Base-by-base conservation (phyloP, 35 echinoderm and acorn worm species). In the Heliocidaris tuberculata region DNA sequence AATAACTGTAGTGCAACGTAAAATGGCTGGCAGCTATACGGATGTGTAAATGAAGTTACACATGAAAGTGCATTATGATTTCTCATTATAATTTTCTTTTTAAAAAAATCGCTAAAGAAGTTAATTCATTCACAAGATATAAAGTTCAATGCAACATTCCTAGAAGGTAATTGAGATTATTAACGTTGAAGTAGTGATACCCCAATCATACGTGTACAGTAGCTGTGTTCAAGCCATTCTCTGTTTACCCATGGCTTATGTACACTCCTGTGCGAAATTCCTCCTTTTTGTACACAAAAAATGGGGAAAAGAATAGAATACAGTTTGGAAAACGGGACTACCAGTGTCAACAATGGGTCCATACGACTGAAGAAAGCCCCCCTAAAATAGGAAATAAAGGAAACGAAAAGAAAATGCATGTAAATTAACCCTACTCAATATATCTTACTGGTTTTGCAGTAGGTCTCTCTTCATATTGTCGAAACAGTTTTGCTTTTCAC, bases 241-340 rank as follows among this genome's bases (percentile, higher is more conserved):
- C 19, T 89, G 87, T 89, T 89, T 89, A 42, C 87, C 8, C 31
- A 0, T 19, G 11, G 19, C 87, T 89, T 89, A 89, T 89, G 87
- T 48, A 89, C 87, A 89, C 87, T 89, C 87, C 15, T 47, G 87
- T 89, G 87, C 47, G 87, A 89, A 89, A 89, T 89, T 89, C 87
- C 47, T 89, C 15, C 87, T 89, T 24, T 89, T 47, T 31, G 87
- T 89, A 48, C 47, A 89, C 87, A 89, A 47, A 48, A 71, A 78
- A 78, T 21, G 65, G 65, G 8, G 65, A 13, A 78, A 78, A 78
- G 65, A 78, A 89, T 89, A 89, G 47, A 32, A 89, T 24, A 89
- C 87, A 32, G 31, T 89, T 89, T 48, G 87, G 32, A 89, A 48
- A 89, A 48, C 31, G 17, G 87, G 47, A 48, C 19, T 17, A 89